These are phyloP conservation scores for Xyrauchen texanus DNA, from an alignment of 2,113 vertebrate species.

Conservation along the genomic window DNA sequence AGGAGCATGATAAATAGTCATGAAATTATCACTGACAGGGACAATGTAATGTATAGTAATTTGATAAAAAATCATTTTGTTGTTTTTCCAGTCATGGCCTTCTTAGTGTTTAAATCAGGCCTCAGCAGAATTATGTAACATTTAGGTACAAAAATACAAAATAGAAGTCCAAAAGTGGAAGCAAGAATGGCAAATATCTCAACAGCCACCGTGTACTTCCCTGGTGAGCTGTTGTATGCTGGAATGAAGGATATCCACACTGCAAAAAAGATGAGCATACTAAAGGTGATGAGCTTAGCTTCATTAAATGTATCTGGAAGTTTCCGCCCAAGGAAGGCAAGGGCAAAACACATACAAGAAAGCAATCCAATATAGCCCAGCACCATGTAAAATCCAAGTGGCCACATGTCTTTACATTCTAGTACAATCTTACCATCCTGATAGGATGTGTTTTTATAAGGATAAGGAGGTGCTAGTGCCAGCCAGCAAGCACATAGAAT, in stretches of 20 bases:
- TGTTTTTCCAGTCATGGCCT: slow-evolving; percentile 63
- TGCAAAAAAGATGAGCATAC: slow-evolving; percentile 76
- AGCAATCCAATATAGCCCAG: slow-evolving; percentile 75
- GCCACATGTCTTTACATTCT: slow-evolving; percentile 74
- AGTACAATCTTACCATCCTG: slow-evolving; percentile 71
- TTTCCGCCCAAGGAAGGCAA: slow-evolving; percentile 74
- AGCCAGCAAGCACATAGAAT: slow-evolving; percentile 69
- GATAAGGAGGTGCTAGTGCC: slow-evolving; percentile 62
- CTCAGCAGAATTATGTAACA: slow-evolving; percentile 73
- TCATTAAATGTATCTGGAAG: slow-evolving; percentile 73
- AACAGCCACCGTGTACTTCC: slow-evolving; percentile 75
- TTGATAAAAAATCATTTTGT: slow-evolving; percentile 12
- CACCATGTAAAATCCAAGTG: slow-evolving; percentile 71
- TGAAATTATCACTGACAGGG: not conserved
- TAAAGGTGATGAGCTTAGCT: slow-evolving; percentile 73
- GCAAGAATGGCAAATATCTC: slow-evolving; percentile 77
- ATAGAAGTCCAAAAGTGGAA: slow-evolving; percentile 73
- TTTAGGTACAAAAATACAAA: slow-evolving; percentile 77
- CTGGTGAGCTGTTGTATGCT: slow-evolving; percentile 72
- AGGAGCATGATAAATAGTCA: not conserved
- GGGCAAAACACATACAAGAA: slow-evolving; percentile 69
- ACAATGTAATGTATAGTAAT: not conserved
- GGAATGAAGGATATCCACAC: slow-evolving; percentile 79
- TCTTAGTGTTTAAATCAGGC: slow-evolving; percentile 74
- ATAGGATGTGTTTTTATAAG: slow-evolving; percentile 69